Percentiles rank a stretch among this genome's conserved stretches.
Evolutionary conservation across 2,888 invertebrate genomes (phyloP).

Genomic region (Chymomyza fuscimana): DNA sequence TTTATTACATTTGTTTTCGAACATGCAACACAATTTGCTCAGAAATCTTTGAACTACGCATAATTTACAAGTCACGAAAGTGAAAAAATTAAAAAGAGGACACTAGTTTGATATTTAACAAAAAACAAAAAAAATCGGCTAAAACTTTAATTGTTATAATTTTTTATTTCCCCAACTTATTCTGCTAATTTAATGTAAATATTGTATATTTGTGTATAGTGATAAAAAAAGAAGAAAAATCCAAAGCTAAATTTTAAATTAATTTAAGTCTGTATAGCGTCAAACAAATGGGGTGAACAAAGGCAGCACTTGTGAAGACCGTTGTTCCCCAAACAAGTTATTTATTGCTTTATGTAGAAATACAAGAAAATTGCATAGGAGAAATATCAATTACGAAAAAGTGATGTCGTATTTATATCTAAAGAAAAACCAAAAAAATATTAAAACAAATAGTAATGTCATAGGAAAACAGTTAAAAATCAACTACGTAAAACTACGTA

Average conservation of each 20-base stretch:
- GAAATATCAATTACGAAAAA: constrained; percentile 75
- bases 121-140: constrained; percentile 30
- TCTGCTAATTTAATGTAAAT: constrained; percentile 63
- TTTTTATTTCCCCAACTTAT: constrained; percentile 29
- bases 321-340: constrained; percentile 53
- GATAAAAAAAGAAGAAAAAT: constrained; percentile 35
- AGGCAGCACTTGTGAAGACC: neutral
- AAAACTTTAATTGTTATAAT: constrained; percentile 32
- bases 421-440: constrained; percentile 49
- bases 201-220: constrained; percentile 76
- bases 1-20: constrained; percentile 4
- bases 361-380: constrained; percentile 69
- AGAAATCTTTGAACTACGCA: constrained; percentile 16
- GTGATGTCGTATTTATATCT: constrained; percentile 78
- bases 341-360: constrained; percentile 77
- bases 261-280: constrained; percentile 70
- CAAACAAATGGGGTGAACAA: constrained; percentile 40
- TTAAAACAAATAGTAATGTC: constrained; percentile 68
- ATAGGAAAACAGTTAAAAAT: constrained; percentile 46
- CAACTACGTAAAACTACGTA: constrained; percentile 72
- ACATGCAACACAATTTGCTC: constrained; percentile 67
- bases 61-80: neutral
- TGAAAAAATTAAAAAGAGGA: neutral
- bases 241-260: constrained; percentile 67
- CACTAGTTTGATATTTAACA: constrained; percentile 17